phyloP scores from a whole-genome alignment of 2,113 vertebrate species.

The Lethenteron camtschaticum region DNA sequence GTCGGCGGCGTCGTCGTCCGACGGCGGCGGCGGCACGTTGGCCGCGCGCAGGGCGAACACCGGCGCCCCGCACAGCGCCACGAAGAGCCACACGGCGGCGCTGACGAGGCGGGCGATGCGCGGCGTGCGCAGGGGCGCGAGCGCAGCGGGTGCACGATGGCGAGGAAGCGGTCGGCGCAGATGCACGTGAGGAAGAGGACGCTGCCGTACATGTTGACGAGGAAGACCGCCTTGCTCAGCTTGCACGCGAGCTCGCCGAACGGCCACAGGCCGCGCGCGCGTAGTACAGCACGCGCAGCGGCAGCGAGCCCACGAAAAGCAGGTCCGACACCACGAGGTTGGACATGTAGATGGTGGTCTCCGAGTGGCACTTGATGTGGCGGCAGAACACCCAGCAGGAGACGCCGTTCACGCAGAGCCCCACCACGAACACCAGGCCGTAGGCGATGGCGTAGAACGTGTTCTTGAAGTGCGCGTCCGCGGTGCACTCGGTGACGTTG shows the following conservation, averaged over 20 bases:
- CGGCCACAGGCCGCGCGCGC: slow-evolving; percentile 9
- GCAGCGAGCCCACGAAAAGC: slow-evolving; percentile 13
- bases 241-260: slow-evolving; percentile 11
- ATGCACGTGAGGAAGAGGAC: slow-evolving; percentile 13
- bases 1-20: no score
- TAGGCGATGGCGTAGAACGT: slow-evolving; percentile 13
- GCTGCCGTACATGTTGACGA: slow-evolving; percentile 14
- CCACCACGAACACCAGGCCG: slow-evolving; percentile 11
- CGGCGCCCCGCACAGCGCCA: not conserved
- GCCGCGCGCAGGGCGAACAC: no score
- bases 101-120: slow-evolving; percentile 6
- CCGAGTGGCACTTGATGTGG: slow-evolving; percentile 9
- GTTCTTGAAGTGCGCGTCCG: slow-evolving; percentile 1
- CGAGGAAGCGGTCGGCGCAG: slow-evolving; percentile 14
- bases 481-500: no score
- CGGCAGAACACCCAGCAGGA: slow-evolving; percentile 11
- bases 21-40: no score
- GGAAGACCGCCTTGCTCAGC: slow-evolving; percentile 12
- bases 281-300: slow-evolving; percentile 14
- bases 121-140: slow-evolving; percentile 8
- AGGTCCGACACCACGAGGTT: slow-evolving; percentile 14
- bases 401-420: slow-evolving; percentile 11
- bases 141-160: slow-evolving; percentile 13
- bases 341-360: slow-evolving; percentile 13
- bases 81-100: slow-evolving; percentile 10